These are phyloP conservation scores for Fulica atra DNA, from an alignment of 2,113 vertebrate genomes.

Conservation along the genomic window DNA sequence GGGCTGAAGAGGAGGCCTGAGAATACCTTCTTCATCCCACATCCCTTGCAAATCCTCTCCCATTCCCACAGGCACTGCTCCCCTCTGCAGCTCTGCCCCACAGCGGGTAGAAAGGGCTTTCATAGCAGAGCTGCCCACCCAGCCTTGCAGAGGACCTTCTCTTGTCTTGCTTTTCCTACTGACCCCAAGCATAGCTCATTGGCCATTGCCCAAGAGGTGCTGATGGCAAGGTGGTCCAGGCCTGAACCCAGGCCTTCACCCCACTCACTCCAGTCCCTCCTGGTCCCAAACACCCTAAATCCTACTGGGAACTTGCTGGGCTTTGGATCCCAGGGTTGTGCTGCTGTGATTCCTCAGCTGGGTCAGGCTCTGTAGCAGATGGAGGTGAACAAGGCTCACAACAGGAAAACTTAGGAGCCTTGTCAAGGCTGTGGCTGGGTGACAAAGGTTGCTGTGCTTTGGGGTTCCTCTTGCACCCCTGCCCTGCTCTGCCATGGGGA, in stretches of 20 bases:
- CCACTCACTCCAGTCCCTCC: background rate
- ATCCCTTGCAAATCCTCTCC: background rate
- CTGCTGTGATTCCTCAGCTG: background rate
- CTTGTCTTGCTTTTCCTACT: background rate
- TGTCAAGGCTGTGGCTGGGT: background rate
- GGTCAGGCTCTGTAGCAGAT: background rate
- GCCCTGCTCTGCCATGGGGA: fast-evolving
- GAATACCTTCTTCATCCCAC: background rate
- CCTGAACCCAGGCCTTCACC: background rate
- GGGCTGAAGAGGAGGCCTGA: background rate
- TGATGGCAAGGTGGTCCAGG: background rate
- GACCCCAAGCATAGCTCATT: fast-evolving
- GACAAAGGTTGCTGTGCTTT: background rate
- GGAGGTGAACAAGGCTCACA: background rate
- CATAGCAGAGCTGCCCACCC: background rate
- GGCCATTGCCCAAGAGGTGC: background rate
- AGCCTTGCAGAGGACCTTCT: background rate
- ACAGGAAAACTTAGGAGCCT: background rate
- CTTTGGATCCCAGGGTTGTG: fast-evolving
- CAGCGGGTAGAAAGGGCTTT: background rate
- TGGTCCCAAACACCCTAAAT: background rate
- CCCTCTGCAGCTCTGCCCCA: background rate
- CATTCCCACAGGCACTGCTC: fast-evolving
- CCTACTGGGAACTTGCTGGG: fast-evolving
- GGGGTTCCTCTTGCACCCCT: background rate